Evolutionary conservation across 1,140 invertebrate genomes (phyloP).

Genomic region (Hypothenemus hampei): DNA sequence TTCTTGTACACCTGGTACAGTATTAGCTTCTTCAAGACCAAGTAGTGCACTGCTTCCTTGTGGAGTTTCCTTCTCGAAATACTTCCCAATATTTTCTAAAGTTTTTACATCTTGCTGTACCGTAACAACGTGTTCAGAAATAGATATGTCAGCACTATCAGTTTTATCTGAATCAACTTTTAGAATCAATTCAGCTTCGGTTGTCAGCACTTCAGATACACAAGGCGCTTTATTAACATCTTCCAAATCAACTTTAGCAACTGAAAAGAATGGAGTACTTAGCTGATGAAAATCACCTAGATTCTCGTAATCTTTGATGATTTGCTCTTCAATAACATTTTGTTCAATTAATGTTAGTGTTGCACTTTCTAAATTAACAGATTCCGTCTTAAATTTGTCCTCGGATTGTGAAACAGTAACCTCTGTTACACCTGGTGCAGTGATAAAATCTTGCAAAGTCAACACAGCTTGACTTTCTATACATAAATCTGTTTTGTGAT

Average conservation of each 20-base stretch:
- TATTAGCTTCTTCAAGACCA: conserved; percentile 23
- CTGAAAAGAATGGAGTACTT: conserved; percentile 16
- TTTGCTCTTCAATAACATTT: conserved; percentile 18
- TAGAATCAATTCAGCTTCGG: conserved; percentile 12
- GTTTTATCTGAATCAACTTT: not conserved
- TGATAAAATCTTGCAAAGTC: conserved; percentile 12
- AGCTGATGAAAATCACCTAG: conserved; percentile 24
- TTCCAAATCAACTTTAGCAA: conserved; percentile 22
- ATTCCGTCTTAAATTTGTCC: conserved; percentile 31
- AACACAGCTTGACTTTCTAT: not conserved
- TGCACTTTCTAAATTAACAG: conserved; percentile 34
- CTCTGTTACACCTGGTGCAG: conserved; percentile 42
- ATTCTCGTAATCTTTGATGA: conserved; percentile 23
- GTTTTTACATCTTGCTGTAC: conserved; percentile 16
- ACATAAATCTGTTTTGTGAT: not conserved
- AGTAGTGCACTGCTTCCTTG: conserved; percentile 12
- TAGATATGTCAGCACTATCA: conserved; percentile 2
- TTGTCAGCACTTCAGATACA: conserved; percentile 10
- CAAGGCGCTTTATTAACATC: conserved; percentile 5
- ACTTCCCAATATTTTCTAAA: conserved; percentile 9
- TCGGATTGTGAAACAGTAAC: conserved; percentile 44
- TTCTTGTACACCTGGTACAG: conserved; percentile 24
- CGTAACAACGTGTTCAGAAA: conserved; percentile 7
- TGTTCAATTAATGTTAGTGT: conserved; percentile 18
- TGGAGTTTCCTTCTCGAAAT: conserved; percentile 2